phyloP scores from a whole-genome alignment of 92 coral and sea anemone genomes.

The Metridium senile region DNA sequence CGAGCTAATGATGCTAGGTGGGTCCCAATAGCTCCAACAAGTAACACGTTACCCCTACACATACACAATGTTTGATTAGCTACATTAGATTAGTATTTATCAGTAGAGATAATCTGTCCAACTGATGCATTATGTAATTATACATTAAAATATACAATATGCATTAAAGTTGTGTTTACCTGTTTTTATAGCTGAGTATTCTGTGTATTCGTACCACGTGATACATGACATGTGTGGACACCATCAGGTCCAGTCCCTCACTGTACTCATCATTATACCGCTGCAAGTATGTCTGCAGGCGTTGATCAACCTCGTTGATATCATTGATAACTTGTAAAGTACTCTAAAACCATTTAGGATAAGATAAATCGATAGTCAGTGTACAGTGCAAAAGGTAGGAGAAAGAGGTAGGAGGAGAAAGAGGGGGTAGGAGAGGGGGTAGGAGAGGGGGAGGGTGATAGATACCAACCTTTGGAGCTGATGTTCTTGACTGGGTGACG shows the following conservation, averaged over 20 bases:
- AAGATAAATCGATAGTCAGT: not conserved
- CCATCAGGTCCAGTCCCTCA: slow-evolving; percentile 80
- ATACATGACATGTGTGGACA: slow-evolving; percentile 85
- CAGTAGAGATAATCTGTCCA: too few relatives aligned
- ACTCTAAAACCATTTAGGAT: slow-evolving; percentile 18
- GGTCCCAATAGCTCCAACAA: slow-evolving; percentile 94
- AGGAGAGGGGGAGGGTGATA: not conserved
- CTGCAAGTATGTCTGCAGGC: slow-evolving; percentile 79
- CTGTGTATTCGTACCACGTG: slow-evolving; percentile 94
- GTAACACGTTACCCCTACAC: slow-evolving; percentile 82
- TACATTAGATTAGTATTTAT: too few relatives aligned
- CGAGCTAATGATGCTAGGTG: slow-evolving; percentile 80
- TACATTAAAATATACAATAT: not conserved
- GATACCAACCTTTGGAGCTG: slow-evolving; percentile 59
- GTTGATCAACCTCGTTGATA: slow-evolving; percentile 78
- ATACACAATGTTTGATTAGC: too few relatives aligned
- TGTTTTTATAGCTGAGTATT: slow-evolving; percentile 83
- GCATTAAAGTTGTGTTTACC: slow-evolving; percentile 39
- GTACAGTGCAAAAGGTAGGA: too few relatives aligned
- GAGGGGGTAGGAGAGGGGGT: too few relatives aligned
- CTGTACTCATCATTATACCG: slow-evolving; percentile 92
- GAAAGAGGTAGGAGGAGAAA: too few relatives aligned
- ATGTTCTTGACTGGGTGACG: slow-evolving; percentile 69
- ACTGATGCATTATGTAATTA: too few relatives aligned
- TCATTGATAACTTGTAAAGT: slow-evolving; percentile 71